Evolutionary conservation across 2,888 invertebrate species (phyloP).

Genomic region (Pollenia amentaria): DNA sequence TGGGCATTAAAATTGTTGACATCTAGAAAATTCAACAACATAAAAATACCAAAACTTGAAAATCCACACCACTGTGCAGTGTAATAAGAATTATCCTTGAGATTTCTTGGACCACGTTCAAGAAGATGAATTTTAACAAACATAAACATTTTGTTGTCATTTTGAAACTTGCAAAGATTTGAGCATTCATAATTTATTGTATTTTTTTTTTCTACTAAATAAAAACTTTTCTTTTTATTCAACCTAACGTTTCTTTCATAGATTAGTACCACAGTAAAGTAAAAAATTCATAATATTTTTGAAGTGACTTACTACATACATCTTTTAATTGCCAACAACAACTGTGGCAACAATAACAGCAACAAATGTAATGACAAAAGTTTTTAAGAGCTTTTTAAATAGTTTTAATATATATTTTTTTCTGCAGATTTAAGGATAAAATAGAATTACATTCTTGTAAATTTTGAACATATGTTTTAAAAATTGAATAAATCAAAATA

Average conservation of each 20-base stretch:
- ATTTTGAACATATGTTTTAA: too few relatives aligned
- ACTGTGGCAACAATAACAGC: slow-evolving; percentile 2
- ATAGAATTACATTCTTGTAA: too few relatives aligned
- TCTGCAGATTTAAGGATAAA: too few relatives aligned
- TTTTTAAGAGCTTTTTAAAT: slow-evolving; percentile 63
- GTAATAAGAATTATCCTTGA: neutral
- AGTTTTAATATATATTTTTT: slow-evolving; percentile 10
- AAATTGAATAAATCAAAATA: too few relatives aligned
- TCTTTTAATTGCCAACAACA: slow-evolving; percentile 56
- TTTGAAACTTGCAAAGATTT: slow-evolving; percentile 8
- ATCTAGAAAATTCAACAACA: too few relatives aligned
- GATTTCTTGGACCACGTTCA: slow-evolving; percentile 1
- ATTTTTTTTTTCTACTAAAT: neutral
- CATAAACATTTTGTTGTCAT: slow-evolving; percentile 37
- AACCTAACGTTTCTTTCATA: neutral
- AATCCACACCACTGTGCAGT: too few relatives aligned
- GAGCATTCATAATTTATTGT: slow-evolving; percentile 20
- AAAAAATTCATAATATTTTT: neutral
- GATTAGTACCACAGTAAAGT: too few relatives aligned
- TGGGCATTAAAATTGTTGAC: too few relatives aligned
- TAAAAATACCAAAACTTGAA: too few relatives aligned
- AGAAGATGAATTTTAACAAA: slow-evolving; percentile 29
- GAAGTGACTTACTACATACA: neutral
- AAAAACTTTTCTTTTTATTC: slow-evolving; percentile 12
- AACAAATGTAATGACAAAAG: slow-evolving; percentile 54